Conservation (phyloP, 2,888 invertebrate genomes). For the Agriopis leucophaearia region DNA sequence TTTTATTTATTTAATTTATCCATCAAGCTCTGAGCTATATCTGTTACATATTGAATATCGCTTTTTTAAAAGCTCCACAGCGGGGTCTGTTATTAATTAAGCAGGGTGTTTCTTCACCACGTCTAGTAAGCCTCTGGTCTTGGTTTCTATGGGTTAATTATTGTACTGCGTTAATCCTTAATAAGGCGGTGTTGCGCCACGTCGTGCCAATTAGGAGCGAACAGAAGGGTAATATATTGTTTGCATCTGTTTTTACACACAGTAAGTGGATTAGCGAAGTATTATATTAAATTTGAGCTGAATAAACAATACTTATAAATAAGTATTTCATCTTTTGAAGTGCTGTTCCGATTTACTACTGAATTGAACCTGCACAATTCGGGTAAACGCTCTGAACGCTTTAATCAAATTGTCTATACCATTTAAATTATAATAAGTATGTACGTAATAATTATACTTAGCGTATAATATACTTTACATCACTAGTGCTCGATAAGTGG, state of each 20-base stretch:
- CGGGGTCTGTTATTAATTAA: conserved; percentile 54
- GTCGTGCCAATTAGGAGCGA: conserved; percentile 31
- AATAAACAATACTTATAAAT: no score
- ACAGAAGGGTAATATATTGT: conserved; percentile 36
- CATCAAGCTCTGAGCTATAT: no score
- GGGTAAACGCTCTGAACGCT: no score
- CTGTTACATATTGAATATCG: neutral
- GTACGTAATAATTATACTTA: no score
- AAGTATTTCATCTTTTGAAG: no score
- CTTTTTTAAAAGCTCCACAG: conserved; percentile 42
- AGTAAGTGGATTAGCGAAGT: conserved; percentile 19
- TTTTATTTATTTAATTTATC: no score
- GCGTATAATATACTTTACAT: no score
- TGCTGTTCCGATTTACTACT: no score
- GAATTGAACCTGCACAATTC: no score
- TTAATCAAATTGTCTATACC: no score
- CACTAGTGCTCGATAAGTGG: no score
- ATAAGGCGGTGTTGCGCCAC: conserved; percentile 35
- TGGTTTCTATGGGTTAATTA: conserved; percentile 48
- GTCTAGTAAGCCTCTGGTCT: conserved; percentile 49
- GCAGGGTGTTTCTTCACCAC: conserved; percentile 52
- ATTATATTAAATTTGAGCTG: conserved; percentile 3
- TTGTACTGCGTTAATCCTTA: conserved; percentile 43
- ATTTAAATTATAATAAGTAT: no score
- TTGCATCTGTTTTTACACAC: conserved; percentile 27